Percentiles rank a stretch among this genome's conserved stretches.
Conservation (phyloP, 2,888 invertebrate species). For the Diplazon laetatorius region DNA sequence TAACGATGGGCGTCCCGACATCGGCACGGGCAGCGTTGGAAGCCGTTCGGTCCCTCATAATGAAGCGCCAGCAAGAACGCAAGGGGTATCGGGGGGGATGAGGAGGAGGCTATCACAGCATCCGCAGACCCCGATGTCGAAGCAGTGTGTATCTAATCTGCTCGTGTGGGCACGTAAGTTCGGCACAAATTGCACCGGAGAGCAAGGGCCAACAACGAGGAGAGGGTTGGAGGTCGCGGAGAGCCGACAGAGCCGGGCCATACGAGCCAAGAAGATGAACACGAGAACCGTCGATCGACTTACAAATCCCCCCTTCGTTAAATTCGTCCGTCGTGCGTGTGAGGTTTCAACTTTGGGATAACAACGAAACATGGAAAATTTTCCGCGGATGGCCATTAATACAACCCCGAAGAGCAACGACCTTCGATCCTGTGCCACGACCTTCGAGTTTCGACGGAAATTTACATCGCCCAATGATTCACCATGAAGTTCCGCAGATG, state of each 20-base stretch:
- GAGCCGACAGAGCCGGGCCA: conserved; percentile 34
- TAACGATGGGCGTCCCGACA: neutral
- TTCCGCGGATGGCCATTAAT: neutral
- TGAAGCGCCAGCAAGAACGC: conserved; percentile 39
- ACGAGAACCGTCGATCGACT: conserved; percentile 48
- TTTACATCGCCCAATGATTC: neutral
- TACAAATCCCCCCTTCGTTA: conserved; percentile 46
- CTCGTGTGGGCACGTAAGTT: conserved; percentile 47
- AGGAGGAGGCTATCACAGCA: neutral
- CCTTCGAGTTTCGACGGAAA: conserved; percentile 39
- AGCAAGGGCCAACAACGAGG: conserved; percentile 33
- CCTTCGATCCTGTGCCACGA: neutral
- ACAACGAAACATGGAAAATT: no score
- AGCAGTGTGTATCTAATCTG: conserved; percentile 38
- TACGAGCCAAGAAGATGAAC: conserved; percentile 24
- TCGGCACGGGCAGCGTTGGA: no score
- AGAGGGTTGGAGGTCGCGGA: conserved; percentile 26
- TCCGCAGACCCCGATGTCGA: no score
- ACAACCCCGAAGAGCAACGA: neutral
- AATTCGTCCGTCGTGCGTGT: conserved; percentile 31
- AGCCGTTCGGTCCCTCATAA: conserved; percentile 44
- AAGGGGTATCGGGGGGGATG: neutral
- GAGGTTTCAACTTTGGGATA: conserved; percentile 22
- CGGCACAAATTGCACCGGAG: conserved; percentile 52
- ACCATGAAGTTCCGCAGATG: no score